Evolutionary conservation across 2,113 vertebrate genomes (phyloP), one percentile per base, ranked within the genome.

Genomic region (Neodontobutis hainanensis): DNA sequence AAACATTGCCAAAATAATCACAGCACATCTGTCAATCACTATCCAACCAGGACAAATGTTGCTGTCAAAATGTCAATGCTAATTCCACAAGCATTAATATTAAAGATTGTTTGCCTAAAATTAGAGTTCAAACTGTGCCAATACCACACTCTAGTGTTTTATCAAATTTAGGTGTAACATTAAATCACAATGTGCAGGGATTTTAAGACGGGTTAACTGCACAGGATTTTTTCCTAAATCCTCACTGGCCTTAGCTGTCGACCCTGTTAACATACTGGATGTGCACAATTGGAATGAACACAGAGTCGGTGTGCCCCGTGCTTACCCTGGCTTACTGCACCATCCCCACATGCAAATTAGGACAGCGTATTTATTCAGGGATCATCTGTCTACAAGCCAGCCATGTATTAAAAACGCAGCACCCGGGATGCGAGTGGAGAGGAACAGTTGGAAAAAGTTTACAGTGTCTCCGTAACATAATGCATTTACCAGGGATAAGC

Each of bases 251-350:
- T 0, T 0, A 6, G 40, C 6, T 11, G 19, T n/a, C 51, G 42
- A 16, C 67, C 51, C 49, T 45, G 50, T 75, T 79, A 61, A 56
- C 73, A 11, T 61, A 50, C 51, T 0, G 46, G 73, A 74, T 42
- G 2, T 36, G 59, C 68, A 68, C 40, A 58, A 58, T 48, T 70
- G 65, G 64, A 59, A 85, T 73, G 74, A 80, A 72, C 34, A 3
- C 60, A 74, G 51, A 9, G 46, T 40, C 47, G 74, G 67, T 51
- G 51, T 14, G 38, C 47, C 61, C 65, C 46, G 48, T 75, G 80
- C 79, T 84, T 74, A 76, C 77, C 75, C 73, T 40, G 68, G 83
- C 85, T 90, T 88, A 85, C 50, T 84, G 77, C 71, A 78, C 85
- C 85, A 77, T 67, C 66, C 68, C 63, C 12, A 58, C 67, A 75